Evolutionary conservation across 2,113 vertebrate species (phyloP).

Genomic region (Tupaia tana): DNA sequence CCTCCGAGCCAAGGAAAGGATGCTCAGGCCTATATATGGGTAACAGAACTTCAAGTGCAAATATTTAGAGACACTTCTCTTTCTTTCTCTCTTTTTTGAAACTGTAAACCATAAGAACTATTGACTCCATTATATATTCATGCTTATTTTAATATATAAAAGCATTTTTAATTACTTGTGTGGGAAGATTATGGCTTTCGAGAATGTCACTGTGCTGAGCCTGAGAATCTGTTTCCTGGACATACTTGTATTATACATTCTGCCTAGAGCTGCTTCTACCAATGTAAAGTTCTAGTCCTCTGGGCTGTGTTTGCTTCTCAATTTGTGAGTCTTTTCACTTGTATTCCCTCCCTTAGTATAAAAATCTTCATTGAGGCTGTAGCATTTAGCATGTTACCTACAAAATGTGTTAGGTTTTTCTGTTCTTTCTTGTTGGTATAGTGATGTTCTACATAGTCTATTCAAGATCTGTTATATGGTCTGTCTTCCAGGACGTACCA

Average conservation of each 20-base stretch:
- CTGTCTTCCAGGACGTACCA: not conserved
- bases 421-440: not conserved
- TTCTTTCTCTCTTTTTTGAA: not conserved
- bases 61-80: not conserved
- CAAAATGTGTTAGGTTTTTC: not conserved
- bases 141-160: constrained; percentile 34
- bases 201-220: not conserved
- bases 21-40: not conserved
- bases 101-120: not conserved
- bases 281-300: not conserved
- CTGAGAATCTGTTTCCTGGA: not conserved
- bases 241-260: no score
- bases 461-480: not conserved
- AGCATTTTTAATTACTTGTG: not conserved
- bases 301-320: not conserved
- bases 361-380: not conserved
- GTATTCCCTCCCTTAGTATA: not conserved
- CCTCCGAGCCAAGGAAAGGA: not conserved
- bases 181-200: not conserved
- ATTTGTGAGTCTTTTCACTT: not conserved
- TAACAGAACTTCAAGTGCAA: not conserved
- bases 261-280: not conserved
- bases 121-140: not conserved
- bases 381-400: not conserved
- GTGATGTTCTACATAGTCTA: not conserved